These are phyloP conservation scores for Silurus asotus DNA, from an alignment of 2,113 vertebrate genomes.

Conservation along the genomic window DNA sequence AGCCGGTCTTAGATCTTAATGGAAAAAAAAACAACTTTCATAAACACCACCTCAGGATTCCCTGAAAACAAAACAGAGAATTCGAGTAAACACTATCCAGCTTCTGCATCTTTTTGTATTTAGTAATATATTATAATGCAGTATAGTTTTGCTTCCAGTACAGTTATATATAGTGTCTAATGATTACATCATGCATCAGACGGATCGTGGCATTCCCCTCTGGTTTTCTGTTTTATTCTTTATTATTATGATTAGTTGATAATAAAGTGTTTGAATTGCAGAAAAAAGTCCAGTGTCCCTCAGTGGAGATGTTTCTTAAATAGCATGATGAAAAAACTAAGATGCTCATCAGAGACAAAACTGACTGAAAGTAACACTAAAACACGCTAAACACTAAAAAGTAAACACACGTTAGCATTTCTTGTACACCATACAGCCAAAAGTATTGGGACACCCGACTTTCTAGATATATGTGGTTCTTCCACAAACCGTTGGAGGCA, in stretches of 20 bases:
- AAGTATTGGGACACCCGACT: no score
- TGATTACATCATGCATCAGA: not conserved
- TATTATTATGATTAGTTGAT: not conserved
- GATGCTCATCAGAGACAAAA: not conserved
- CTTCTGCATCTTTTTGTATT: not conserved
- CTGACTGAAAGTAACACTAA: not conserved
- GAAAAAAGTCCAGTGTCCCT: not conserved
- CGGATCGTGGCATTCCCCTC: not conserved
- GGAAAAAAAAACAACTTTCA: constrained; percentile 3
- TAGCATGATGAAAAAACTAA: not conserved
- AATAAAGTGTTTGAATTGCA: not conserved
- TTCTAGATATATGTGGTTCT: no score
- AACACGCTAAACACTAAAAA: not conserved
- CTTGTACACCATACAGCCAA: no score
- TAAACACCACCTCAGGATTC: not conserved
- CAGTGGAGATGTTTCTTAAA: not conserved
- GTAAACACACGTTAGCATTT: not conserved
- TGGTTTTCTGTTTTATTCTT: not conserved
- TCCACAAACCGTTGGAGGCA: no score
- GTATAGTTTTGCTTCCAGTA: not conserved
- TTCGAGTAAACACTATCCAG: no score
- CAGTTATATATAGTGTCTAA: not conserved
- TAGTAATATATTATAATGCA: not conserved
- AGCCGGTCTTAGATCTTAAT: not conserved
- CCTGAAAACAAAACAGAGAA: not conserved